Percentiles rank a stretch among this genome's conserved stretches.
Conservation (phyloP, 1,140 invertebrate genomes). For the Aphaenogaster floridana region DNA sequence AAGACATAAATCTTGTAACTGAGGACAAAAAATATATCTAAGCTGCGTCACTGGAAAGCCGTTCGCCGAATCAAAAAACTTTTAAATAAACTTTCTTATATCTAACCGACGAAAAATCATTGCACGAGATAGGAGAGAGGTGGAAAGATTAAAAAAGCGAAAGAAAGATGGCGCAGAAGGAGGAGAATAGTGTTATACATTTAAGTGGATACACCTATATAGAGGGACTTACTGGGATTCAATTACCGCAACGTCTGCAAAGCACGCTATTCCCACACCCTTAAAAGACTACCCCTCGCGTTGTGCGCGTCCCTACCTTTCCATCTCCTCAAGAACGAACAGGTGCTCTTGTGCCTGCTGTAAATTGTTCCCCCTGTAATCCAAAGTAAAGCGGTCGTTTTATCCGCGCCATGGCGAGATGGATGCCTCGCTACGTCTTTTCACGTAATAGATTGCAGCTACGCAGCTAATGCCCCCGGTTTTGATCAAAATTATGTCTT, state of each 20-base stretch:
- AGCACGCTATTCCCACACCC: slow-evolving; percentile 84
- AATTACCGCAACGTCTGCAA: slow-evolving; percentile 87
- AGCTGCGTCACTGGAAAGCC: neutral
- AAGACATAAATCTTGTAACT: neutral
- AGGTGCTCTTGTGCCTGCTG: slow-evolving; percentile 86
- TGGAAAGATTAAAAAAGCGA: slow-evolving; percentile 59
- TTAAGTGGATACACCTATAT: slow-evolving; percentile 77
- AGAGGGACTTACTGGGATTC: slow-evolving; percentile 84
- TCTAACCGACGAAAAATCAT: slow-evolving; percentile 38
- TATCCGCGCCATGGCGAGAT: slow-evolving; percentile 85
- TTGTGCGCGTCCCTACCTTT: slow-evolving; percentile 74
- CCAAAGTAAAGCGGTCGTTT: slow-evolving; percentile 87
- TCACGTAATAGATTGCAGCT: slow-evolving; percentile 82
- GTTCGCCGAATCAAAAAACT: neutral
- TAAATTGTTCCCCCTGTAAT: slow-evolving; percentile 86
- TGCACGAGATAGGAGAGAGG: slow-evolving; percentile 38
- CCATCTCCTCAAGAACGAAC: slow-evolving; percentile 85
- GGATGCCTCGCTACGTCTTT: slow-evolving; percentile 85
- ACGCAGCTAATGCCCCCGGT: slow-evolving; percentile 68
- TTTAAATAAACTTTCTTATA: neutral
- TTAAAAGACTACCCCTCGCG: slow-evolving; percentile 66
- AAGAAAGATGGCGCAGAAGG: slow-evolving; percentile 48
- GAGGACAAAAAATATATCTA: neutral
- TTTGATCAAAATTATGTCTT: slow-evolving; percentile 67
- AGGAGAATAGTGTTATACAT: slow-evolving; percentile 72